Evolutionary conservation across 2,113 vertebrate species (phyloP).

Genomic region (Microtus oregoni): DNA sequence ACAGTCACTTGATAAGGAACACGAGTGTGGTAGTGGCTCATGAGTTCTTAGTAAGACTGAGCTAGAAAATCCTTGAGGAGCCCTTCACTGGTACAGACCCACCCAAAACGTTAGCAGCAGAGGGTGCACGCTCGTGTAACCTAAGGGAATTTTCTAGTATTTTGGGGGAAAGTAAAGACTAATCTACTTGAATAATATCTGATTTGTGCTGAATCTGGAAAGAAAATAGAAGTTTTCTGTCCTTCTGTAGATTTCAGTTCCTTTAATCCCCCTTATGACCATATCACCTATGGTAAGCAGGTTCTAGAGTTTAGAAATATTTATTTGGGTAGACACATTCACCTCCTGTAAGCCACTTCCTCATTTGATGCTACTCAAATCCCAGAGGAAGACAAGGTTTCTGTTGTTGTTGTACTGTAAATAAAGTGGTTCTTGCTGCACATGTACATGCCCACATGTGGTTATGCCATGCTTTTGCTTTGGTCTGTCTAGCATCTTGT

Average conservation of each 20-base stretch:
- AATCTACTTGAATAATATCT: neutral
- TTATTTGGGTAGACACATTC: conserved; percentile 21
- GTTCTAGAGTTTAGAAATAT: conserved; percentile 27
- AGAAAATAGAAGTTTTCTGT: neutral
- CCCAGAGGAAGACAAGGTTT: neutral
- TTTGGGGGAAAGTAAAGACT: neutral
- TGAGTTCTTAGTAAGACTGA: conserved; percentile 2
- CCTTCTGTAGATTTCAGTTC: neutral
- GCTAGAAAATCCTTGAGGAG: neutral
- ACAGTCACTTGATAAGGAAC: conserved; percentile 13
- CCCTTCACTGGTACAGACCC: neutral
- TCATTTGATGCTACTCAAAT: conserved; percentile 7
- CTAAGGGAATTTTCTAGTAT: neutral
- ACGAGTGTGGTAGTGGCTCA: neutral
- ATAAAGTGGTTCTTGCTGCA: neutral
- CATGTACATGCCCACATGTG: neutral
- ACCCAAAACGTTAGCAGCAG: neutral
- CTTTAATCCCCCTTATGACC: neutral
- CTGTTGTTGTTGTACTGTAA: neutral
- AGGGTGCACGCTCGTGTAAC: neutral
- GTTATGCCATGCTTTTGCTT: neutral
- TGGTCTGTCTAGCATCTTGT: neutral
- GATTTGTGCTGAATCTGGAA: neutral
- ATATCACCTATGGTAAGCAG: neutral
- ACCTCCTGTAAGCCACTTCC: neutral